These are phyloP conservation scores for Oryzias celebensis DNA, from an alignment of 2,113 vertebrate genomes.

Conservation along the genomic window DNA sequence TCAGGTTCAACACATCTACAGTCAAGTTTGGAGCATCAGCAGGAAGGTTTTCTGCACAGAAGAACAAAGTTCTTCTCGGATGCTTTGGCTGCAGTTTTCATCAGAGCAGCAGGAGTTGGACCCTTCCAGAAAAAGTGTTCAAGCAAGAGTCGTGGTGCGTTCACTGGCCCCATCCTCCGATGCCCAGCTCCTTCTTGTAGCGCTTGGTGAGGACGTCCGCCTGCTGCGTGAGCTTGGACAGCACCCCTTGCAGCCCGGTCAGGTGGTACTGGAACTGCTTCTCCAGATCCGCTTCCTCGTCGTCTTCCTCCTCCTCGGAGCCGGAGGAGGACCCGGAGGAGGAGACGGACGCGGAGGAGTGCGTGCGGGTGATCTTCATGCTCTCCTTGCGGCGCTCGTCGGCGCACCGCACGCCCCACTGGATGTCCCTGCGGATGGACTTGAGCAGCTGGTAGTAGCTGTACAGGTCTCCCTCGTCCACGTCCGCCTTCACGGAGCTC, in stretches of 20 bases:
- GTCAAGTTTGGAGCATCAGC: constrained; percentile 46
- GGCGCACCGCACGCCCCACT: constrained; percentile 88
- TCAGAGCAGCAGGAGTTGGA: constrained; percentile 24
- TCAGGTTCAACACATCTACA: constrained; percentile 57
- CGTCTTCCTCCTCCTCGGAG: constrained; percentile 72
- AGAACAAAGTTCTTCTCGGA: constrained; percentile 19
- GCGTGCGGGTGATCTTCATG: constrained; percentile 73
- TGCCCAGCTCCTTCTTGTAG: constrained; percentile 95
- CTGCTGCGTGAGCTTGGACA: constrained; percentile 91
- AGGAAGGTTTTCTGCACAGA: constrained; percentile 3
- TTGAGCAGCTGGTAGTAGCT: constrained; percentile 95
- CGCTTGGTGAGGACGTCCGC: constrained; percentile 92
- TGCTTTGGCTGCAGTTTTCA: constrained; percentile 19
- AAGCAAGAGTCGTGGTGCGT: not conserved
- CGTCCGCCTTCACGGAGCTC: constrained; percentile 56
- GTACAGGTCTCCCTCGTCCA: constrained; percentile 88
- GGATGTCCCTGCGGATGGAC: constrained; percentile 92
- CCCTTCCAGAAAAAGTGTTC: constrained; percentile 3
- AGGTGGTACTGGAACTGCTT: constrained; percentile 94
- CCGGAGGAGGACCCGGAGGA: not conserved
- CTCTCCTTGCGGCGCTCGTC: constrained; percentile 83
- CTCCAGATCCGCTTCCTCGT: constrained; percentile 87
- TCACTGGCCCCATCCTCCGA: constrained; percentile 88
- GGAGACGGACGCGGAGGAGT: constrained; percentile 45
- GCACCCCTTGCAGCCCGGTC: constrained; percentile 89